Conservation (phyloP, 2,888 invertebrate genomes). For the Metopia argyrocephala region DNA sequence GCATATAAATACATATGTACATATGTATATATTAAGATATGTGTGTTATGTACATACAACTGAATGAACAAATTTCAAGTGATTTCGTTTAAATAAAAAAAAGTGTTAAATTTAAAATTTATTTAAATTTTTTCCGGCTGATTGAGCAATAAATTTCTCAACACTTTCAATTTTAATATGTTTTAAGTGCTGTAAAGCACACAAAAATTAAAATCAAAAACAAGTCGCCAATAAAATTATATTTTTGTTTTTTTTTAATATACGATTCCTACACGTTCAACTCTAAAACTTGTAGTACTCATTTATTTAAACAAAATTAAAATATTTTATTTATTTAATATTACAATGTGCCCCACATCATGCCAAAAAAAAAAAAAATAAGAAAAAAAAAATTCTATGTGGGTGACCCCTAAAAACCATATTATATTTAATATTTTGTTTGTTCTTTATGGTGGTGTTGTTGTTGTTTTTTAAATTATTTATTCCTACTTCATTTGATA, state of each 20-base stretch:
- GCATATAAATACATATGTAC: background rate
- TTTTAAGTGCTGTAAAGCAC: background rate
- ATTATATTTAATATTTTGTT: constrained; percentile 23
- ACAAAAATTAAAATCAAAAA: background rate
- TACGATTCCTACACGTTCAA: constrained; percentile 17
- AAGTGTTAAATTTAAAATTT: constrained; percentile 7
- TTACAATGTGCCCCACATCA: constrained; percentile 55
- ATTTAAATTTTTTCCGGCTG: background rate
- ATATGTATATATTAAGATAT: no score
- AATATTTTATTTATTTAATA: constrained; percentile 35
- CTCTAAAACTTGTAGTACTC: constrained; percentile 36
- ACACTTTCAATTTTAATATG: constrained; percentile 49
- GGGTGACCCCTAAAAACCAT: constrained; percentile 60
- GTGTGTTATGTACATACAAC: no score
- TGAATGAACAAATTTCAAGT: background rate
- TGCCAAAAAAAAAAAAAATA: constrained; percentile 36
- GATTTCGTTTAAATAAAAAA: background rate
- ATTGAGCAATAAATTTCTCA: constrained; percentile 56
- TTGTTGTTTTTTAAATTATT: background rate
- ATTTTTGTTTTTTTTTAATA: no score
- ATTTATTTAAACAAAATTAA: constrained; percentile 41
- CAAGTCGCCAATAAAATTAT: constrained; percentile 50
- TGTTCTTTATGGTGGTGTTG: background rate
- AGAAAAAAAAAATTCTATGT: constrained; percentile 50
- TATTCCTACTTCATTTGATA: constrained; percentile 34